A percentile compares a stretch with the other conserved stretches of the same genome.
phyloP scores from a whole-genome alignment of 2,888 invertebrate genomes.

The Noctua janthe region DNA sequence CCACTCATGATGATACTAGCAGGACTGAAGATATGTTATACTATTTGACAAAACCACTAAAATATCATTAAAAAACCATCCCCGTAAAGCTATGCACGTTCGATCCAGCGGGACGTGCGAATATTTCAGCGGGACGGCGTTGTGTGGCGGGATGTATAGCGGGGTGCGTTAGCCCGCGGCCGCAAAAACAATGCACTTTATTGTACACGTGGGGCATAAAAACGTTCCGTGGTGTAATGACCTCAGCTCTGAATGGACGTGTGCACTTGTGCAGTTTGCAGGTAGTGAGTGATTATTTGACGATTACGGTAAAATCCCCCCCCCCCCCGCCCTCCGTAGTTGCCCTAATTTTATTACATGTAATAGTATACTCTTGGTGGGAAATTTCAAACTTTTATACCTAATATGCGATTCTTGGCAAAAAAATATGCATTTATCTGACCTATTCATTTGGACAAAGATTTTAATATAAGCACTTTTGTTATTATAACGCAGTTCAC shows the following conservation, averaged over 20 bases:
- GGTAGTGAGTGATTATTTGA: conserved; percentile 7
- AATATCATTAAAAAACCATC: conserved; percentile 7
- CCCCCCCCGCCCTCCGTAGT: not conserved
- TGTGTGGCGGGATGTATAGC: not conserved
- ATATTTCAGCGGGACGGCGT: conserved; percentile 32
- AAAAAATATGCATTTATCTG: not conserved
- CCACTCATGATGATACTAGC: not conserved
- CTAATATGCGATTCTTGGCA: not conserved
- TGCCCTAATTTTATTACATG: not conserved
- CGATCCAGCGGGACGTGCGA: conserved; percentile 14
- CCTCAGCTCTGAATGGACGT: conserved; percentile 22
- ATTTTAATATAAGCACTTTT: not conserved
- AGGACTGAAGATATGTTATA: too few relatives aligned
- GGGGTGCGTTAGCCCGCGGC: conserved; percentile 26
- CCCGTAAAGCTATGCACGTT: conserved; percentile 19
- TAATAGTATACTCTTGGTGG: not conserved
- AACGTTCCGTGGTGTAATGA: conserved; percentile 38
- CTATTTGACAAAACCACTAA: not conserved
- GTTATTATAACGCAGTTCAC: not conserved
- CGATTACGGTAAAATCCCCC: not conserved
- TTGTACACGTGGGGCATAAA: conserved; percentile 47
- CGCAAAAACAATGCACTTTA: conserved; percentile 56
- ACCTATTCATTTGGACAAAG: not conserved
- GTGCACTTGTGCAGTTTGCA: conserved; percentile 7
- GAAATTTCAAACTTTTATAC: not conserved